Evolutionary conservation across 2,113 vertebrate species (phyloP).

Genomic region (Platanista minor): DNA sequence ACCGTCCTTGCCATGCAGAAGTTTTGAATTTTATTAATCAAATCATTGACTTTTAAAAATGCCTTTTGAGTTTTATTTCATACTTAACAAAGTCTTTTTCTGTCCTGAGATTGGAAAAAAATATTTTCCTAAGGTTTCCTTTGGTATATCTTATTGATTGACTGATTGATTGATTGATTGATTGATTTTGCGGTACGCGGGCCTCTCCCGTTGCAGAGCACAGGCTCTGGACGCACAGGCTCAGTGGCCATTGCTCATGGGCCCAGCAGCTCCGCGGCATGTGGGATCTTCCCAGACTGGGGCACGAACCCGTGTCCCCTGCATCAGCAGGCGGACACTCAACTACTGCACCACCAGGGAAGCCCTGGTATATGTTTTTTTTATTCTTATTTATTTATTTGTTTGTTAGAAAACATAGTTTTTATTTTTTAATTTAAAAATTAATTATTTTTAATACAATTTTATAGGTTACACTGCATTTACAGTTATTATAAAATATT

Average conservation of each 20-base stretch:
- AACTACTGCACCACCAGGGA: too few species aligned
- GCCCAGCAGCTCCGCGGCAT: too few species aligned
- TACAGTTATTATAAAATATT: not conserved
- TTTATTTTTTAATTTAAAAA: not conserved
- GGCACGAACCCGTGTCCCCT: too few species aligned
- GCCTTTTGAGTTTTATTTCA: not conserved
- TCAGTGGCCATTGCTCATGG: too few species aligned
- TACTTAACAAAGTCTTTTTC: not conserved
- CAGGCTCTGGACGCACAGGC: too few species aligned
- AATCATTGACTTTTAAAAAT: not conserved
- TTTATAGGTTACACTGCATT: not conserved
- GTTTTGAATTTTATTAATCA: not conserved
- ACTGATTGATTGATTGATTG: too few species aligned
- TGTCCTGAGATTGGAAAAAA: not conserved
- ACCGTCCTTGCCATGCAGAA: not conserved
- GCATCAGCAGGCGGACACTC: too few species aligned
- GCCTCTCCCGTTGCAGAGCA: too few species aligned
- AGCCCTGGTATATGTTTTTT: too few species aligned
- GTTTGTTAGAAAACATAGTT: not conserved
- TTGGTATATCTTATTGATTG: too few species aligned
- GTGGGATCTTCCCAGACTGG: too few species aligned
- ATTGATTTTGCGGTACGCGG: too few species aligned
- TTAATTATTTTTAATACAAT: not conserved
- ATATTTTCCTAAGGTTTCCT: not conserved
- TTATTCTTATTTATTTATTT: not conserved